phyloP scores from a whole-genome alignment of 2,113 vertebrate species.

The Smithornis capensis region DNA sequence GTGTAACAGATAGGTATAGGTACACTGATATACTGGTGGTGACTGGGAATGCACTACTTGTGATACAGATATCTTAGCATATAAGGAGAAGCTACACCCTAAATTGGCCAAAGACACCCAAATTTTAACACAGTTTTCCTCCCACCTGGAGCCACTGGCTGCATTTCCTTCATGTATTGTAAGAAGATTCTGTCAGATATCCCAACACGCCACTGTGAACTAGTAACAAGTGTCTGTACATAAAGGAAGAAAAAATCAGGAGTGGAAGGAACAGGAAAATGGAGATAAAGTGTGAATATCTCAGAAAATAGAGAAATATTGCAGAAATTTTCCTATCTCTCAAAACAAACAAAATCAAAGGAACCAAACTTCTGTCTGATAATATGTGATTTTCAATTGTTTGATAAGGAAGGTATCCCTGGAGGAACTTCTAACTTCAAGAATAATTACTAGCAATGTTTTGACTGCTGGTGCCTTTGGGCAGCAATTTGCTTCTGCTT shows the following conservation, averaged over 20 bases:
- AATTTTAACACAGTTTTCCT: neutral
- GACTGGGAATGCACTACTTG: neutral
- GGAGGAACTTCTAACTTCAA: neutral
- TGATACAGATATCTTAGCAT: neutral
- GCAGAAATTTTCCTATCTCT: neutral
- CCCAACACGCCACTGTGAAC: neutral
- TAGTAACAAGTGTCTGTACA: neutral
- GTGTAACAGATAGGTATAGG: neutral
- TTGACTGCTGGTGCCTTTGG: slow-evolving; percentile 12
- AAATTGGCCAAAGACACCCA: neutral
- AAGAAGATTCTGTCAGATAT: neutral
- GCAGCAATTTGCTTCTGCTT: slow-evolving; percentile 17
- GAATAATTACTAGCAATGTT: slow-evolving; percentile 23
- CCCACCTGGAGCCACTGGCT: neutral
- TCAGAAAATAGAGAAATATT: neutral
- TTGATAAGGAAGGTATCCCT: neutral
- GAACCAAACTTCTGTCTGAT: neutral
- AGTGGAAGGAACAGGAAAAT: neutral
- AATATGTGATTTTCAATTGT: neutral
- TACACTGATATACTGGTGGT: too few species aligned
- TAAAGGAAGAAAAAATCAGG: neutral
- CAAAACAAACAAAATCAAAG: neutral
- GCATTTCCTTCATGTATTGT: neutral
- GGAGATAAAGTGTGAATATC: neutral
- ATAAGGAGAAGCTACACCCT: neutral